Evolutionary conservation across 1,140 invertebrate genomes (phyloP).

Genomic region (Nixonia krombeini): DNA sequence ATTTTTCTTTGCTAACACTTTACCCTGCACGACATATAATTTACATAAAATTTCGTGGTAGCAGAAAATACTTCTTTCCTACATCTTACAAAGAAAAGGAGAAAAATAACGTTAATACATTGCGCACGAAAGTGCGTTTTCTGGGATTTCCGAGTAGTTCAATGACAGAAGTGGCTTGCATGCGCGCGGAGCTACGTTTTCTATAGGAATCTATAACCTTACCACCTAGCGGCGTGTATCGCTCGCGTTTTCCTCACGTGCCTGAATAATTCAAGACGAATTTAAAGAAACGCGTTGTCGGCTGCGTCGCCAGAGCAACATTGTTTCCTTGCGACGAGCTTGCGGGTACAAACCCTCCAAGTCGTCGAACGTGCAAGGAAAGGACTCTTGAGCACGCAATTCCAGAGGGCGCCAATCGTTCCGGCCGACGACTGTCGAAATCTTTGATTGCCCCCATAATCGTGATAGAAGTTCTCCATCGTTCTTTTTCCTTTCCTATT

Average conservation of each 20-base stretch:
- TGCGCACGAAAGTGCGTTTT: too few relatives aligned
- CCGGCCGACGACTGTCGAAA: slow-evolving; percentile 46
- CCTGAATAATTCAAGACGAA: slow-evolving; percentile 32
- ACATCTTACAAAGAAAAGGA: too few relatives aligned
- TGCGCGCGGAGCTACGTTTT: not conserved
- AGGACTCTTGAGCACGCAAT: slow-evolving; percentile 53
- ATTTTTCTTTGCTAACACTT: too few relatives aligned
- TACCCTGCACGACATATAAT: too few relatives aligned
- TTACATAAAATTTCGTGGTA: too few relatives aligned
- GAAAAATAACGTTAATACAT: too few relatives aligned
- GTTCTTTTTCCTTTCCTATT: slow-evolving; percentile 10
- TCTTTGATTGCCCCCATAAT: slow-evolving; percentile 37
- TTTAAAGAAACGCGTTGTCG: not conserved
- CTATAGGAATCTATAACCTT: too few relatives aligned
- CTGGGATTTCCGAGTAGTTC: too few relatives aligned
- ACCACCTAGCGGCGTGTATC: too few relatives aligned
- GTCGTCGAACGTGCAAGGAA: too few relatives aligned
- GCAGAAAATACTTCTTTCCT: too few relatives aligned
- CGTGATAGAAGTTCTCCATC: slow-evolving; percentile 2
- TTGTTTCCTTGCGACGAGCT: slow-evolving; percentile 12
- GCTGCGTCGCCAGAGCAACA: not conserved
- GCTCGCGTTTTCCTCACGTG: not conserved
- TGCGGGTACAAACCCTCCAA: not conserved
- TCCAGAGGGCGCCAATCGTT: too few relatives aligned
- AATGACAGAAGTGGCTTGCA: not conserved